Evolutionary conservation across 2,113 vertebrate species (phyloP), one percentile per base, ranked within the genome.

Genomic region (Amazona guildingii): DNA sequence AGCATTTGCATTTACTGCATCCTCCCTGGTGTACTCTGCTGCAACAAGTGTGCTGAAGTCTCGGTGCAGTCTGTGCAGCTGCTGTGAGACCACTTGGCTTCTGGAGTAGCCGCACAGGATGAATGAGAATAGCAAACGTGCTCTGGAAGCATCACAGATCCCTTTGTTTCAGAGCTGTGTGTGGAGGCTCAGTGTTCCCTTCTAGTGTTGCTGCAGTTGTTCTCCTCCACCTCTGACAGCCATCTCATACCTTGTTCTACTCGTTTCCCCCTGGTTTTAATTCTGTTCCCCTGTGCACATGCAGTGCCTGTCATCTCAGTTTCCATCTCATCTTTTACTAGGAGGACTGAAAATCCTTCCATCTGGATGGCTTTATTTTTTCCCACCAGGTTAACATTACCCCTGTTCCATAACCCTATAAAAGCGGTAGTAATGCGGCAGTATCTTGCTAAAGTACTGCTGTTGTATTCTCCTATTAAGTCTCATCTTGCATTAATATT

Each of bases 361-460:
- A 33, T 66, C 52, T 86, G 74, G 72, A 25, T 16, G 37, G 49
- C 48, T 83, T 86, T 83, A 2, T 27, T 83, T 94, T 94, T 90
- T 54, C 64, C 54, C 59, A 25, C 29, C 27, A 43, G 52, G 21
- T 59, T 67, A 61, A 41, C 46, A 31, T 46, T 76, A 10, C 16
- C 35, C 16, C 41, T 63, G 4, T 11, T 52, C 57, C 54, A 33
- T 57, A 85, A 73, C 67, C 27, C 17, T 54, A 13, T 13, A 27
- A 85, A 80, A 15, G 13, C 29, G 2, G 41, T 7, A 63, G 62
- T 31, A 31, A 23, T 4, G 52, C 3, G 2, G 73, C 77, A 94
- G 31, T 74, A 44, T 48, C 88, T 80, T 88, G 54, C 85, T 77
- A 41, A 80, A 87, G 75, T 44, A 29, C 49, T 54, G 28, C 75